Evolutionary conservation across 2,113 vertebrate genomes (phyloP), one percentile per base, ranked within the genome.

Genomic region (human): DNA sequence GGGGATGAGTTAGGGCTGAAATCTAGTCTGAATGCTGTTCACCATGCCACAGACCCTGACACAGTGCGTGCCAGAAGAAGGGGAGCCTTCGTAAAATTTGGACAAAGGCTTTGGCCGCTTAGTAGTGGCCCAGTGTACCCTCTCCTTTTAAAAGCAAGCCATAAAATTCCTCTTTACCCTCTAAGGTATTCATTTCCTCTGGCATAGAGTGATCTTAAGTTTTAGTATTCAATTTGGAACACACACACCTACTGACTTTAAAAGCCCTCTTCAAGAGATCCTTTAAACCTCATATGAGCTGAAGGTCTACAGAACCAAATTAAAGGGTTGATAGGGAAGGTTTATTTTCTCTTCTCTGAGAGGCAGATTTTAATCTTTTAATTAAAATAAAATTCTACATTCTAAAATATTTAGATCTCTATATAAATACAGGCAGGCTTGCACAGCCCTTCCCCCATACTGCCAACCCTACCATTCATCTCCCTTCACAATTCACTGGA

Each of bases 291-390:
- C 80, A n/a, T 43, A 79, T 78, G 17, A 96, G 73, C 35, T 90
- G 80, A 92, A 57, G 9, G 64, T 92, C 75, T 92, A 73, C 57
- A 73, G 57, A 95, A 96, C 1, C 52, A 66, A 95, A 93, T 87
- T 89, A 91, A 97, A 97, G 32, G 32, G 14, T 72, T 89, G 80
- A 96, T 96, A 70, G 30, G 14, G 45, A 45, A 97, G 93, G 78
- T 86, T 86, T 82, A 70, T 38, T 87, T 82, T 92, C 72, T 90
- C 18, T 83, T 59, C 40, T 95, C 66, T 40, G n/a, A 96, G 38
- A 87, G 61, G 66, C 94, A 87, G 95, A 90, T 90, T 94, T 94
- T 97, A 83, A 97, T 91, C 90, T 40, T 27, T 92, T 81, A 95
- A 91, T 94, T 93, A 96, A 97, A 95, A 97, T 25, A 80, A 92